Conservation (phyloP, 1,140 invertebrate genomes). For the Rhynchophorus ferrugineus region DNA sequence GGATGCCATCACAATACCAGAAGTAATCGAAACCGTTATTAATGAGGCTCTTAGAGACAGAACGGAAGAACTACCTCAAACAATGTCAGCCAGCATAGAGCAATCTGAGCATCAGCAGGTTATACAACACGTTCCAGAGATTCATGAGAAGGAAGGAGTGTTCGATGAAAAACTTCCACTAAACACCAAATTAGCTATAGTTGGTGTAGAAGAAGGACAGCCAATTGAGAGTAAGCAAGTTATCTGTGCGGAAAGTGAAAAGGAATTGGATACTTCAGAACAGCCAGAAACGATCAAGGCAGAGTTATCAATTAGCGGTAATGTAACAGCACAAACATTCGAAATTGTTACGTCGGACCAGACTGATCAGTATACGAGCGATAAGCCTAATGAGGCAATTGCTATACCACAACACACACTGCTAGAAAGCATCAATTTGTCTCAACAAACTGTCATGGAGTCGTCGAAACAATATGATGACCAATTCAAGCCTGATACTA, state of each 20-base stretch:
- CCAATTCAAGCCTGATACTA: conserved; percentile 30
- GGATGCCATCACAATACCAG: conserved; percentile 32
- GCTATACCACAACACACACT: conserved; percentile 25
- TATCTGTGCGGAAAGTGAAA: conserved; percentile 38
- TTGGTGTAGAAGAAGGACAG: conserved; percentile 34
- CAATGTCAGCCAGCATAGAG: conserved; percentile 25
- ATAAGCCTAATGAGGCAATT: conserved; percentile 23
- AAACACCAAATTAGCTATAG: conserved; percentile 31
- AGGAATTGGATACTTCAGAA: conserved; percentile 27
- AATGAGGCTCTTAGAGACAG: conserved; percentile 27
- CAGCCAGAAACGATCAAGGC: conserved; percentile 36
- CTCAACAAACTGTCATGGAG: conserved; percentile 31
- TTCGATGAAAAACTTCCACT: conserved; percentile 20
- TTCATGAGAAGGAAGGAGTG: conserved; percentile 39
- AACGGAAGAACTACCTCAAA: conserved; percentile 22
- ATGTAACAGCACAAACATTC: conserved; percentile 40
- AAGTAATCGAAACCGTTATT: conserved; percentile 32
- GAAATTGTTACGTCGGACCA: conserved; percentile 36
- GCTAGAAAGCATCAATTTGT: conserved; percentile 27
- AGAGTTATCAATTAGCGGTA: conserved; percentile 29
- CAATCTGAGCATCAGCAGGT: conserved; percentile 34
- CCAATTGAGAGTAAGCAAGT: conserved; percentile 34
- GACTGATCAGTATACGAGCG: conserved; percentile 17
- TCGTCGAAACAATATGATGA: conserved; percentile 31
- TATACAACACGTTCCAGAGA: conserved; percentile 27